These are phyloP conservation scores for Gnathonemus echidnorhynchus DNA, from an alignment of 2,113 vertebrate species.

Conservation along the genomic window DNA sequence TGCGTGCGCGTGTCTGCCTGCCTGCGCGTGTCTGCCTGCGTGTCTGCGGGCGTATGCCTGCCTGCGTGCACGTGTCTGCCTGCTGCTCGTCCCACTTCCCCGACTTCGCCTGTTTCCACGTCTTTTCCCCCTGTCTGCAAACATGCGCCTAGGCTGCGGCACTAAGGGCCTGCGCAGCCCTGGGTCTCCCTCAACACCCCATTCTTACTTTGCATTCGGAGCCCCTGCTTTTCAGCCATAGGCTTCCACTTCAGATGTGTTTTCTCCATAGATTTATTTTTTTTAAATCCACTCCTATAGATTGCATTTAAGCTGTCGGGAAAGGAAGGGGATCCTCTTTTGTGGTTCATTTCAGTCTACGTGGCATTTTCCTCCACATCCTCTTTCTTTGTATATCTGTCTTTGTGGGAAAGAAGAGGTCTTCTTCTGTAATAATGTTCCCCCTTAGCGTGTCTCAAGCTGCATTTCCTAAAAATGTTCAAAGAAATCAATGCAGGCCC, in stretches of 20 bases:
- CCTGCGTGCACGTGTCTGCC: neutral
- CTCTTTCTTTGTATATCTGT: neutral
- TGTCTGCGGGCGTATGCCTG: too few relatives aligned
- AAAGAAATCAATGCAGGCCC: neutral
- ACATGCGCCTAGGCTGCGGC: neutral
- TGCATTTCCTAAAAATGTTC: neutral
- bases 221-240: neutral
- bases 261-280: neutral
- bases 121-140: neutral
- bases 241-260: neutral
- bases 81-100: neutral
- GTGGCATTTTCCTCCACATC: neutral
- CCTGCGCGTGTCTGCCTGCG: neutral
- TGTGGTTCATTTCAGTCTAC: slow-evolving; percentile 7
- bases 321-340: neutral
- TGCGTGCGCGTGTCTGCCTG: neutral
- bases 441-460: neutral
- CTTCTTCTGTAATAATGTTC: neutral
- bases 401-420: neutral
- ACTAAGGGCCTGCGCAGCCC: neutral
- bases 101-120: neutral
- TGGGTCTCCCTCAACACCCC: neutral
- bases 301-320: neutral
- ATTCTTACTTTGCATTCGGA: neutral
- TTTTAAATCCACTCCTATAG: neutral